A percentile compares a stretch with the other conserved stretches of the same genome.
These are phyloP conservation scores for Adelosebastes latens DNA, from an alignment of 2,797 vertebrate species.

Conservation along the genomic window DNA sequence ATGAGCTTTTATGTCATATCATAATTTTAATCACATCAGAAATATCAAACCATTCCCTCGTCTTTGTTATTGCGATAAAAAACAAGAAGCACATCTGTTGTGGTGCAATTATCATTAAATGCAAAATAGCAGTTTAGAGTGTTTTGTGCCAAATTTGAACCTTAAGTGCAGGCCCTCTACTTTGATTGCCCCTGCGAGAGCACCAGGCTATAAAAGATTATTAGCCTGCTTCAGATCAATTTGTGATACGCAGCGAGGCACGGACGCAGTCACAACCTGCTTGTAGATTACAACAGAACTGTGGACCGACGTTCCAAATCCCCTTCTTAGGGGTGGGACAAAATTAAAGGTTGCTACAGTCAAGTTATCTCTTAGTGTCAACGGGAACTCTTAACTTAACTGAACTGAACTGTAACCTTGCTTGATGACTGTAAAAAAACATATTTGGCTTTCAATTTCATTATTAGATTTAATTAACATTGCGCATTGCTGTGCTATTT, in stretches of 20 bases:
- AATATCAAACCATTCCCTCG: background rate
- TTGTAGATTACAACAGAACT: conserved; percentile 48
- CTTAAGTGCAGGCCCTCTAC: conserved; percentile 27
- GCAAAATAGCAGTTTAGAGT: conserved; percentile 21
- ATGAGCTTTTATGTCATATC: background rate
- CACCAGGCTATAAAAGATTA: conserved; percentile 58
- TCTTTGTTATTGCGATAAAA: conserved; percentile 29
- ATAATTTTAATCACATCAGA: conserved; percentile 7
- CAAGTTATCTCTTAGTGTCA: conserved; percentile 11
- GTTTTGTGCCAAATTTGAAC: conserved; percentile 39
- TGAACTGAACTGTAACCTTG: background rate
- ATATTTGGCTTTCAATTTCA: background rate
- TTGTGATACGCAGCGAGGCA: conserved; percentile 35
- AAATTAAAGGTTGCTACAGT: conserved; percentile 26
- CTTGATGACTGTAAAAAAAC: background rate
- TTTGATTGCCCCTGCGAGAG: conserved; percentile 33
- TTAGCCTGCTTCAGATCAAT: conserved; percentile 59
- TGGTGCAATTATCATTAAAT: conserved; percentile 31
- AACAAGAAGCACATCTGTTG: conserved; percentile 34
- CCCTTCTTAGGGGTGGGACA: background rate
- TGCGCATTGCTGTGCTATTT: conserved; percentile 38
- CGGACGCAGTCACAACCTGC: conserved; percentile 3
- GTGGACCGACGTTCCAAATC: conserved; percentile 35
- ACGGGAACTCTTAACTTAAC: background rate
- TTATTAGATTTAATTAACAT: background rate